A percentile compares a stretch with the other conserved stretches of the same genome.
phyloP scores from a whole-genome alignment of 2,888 invertebrate genomes.

The Pollenia angustigena region DNA sequence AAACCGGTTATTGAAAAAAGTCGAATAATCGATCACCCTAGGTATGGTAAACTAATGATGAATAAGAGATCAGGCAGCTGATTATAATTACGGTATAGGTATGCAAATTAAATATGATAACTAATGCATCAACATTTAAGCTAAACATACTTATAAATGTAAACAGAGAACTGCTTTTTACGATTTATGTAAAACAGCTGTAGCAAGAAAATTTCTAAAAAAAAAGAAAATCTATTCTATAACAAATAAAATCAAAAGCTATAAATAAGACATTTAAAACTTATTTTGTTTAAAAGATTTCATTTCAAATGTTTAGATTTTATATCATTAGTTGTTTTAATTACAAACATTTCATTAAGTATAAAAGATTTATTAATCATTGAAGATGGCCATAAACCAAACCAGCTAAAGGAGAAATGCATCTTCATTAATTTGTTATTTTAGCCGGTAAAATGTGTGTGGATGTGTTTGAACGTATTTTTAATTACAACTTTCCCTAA shows the following conservation, averaged over 20 bases:
- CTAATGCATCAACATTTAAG: conserved; percentile 28
- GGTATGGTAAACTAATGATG: conserved; percentile 26
- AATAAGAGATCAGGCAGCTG: conserved; percentile 44
- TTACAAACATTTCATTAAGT: conserved; percentile 32
- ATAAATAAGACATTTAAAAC: conserved; percentile 24
- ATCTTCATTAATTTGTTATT: conserved; percentile 56
- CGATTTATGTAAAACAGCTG: conserved; percentile 61
- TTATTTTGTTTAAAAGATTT: conserved; percentile 17
- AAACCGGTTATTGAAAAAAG: too few species aligned
- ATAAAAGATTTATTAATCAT: conserved; percentile 46
- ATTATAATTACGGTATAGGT: conserved; percentile 25
- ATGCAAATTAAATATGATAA: conserved; percentile 58
- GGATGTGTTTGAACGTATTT: conserved; percentile 13
- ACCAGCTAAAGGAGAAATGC: conserved; percentile 8
- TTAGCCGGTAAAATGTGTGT: conserved; percentile 37
- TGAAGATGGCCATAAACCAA: conserved; percentile 14
- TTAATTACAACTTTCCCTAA: conserved; percentile 38
- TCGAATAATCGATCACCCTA: too few species aligned
- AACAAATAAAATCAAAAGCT: too few species aligned
- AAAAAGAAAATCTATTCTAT: not conserved
- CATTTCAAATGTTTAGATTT: conserved; percentile 21
- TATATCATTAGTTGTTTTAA: conserved; percentile 29
- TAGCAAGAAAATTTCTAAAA: not conserved
- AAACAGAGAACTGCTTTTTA: not conserved
- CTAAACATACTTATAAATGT: not conserved